Base-by-base conservation (phyloP, 2,797 vertebrate genomes). In the Lutjanus campechanus region DNA sequence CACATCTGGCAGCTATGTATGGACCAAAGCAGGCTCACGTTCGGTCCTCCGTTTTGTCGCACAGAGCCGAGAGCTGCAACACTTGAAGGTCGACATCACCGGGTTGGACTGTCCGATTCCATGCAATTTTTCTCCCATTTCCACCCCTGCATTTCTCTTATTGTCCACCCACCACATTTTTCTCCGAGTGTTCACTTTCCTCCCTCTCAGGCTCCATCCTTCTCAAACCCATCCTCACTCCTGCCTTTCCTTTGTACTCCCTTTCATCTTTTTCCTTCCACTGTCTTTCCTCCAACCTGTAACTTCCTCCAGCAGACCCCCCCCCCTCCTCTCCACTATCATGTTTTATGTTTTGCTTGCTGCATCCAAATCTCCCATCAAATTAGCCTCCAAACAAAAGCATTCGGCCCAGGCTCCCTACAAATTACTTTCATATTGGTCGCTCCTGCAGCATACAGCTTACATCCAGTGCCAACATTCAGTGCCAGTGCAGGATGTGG, bases 351-450 rank as follows among this genome's bases (percentile, higher is more conserved):
- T 54, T 59, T 59, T 13, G 17, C 53, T 65, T 6, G 29, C 0
- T 25, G 29, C 11, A 71, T 71, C 60, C 9, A 71, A 71, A 29
- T 58, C 20, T 44, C 5, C 36, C 8, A 59, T 77, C 13, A 17
- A 71, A 71, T 59, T 59, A 43, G 36, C 46, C 20, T 67, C 44
- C 50, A 50, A 50, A 43, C 44, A 11, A 59, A 41, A 75, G 20
- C 47, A 29, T 29, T 44, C 3, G 16, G 1, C 20, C 16, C 46
- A 17, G n/a, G 5, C 29, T 50, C n/a, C n/a, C 25, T 19, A 19
- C 7, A 15, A 56, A 56, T 15, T 2, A 20, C 8, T 16, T 54
- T 64, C 22, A 17, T 25, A 25, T 25, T n/a, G 17, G 64, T 12
- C 11, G 60, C 20, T 64, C 46, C 15, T 64, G 70, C 43, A 40